Evolutionary conservation across 1,140 invertebrate species (phyloP), one percentile per base, ranked within the genome.

Genomic region (Lordiphosa stackelbergi): DNA sequence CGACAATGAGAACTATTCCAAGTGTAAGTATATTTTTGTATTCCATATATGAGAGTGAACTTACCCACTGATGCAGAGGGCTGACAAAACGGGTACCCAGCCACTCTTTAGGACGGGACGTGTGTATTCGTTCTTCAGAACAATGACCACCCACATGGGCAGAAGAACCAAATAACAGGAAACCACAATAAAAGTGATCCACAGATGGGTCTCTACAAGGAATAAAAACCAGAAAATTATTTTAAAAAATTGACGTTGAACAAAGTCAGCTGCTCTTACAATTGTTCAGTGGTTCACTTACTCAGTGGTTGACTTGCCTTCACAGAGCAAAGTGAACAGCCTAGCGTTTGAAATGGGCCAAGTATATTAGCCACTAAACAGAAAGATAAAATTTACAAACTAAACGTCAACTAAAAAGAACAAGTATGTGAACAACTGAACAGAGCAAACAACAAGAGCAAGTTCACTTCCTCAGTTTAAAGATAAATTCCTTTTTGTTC

Each of bases 51-150:
- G 28, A 11, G 35, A 31, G 22, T 53, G 12, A 51, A 66, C 71
- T 12, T 88, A 95, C 94, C 94, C 95, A 86, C 95, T 96, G 63
- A 97, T 96, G 64, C 95, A 92, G 69, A 97, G 91, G 13, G 95
- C 95, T 9, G 92, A 92, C 24, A 97, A 90, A 41, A 97, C 95
- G 6, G 95, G 95, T 4, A 92, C 91, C 95, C 95, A 97, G 22
- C 95, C 95, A 24, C 93, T 92, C 37, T 91, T 94, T 43, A 97
- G 88, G 8, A 97, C 93, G 42, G 91, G 90, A 69, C 91, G 92
- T 1, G 95, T 96, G 68, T 95, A 95, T 59, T 93, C 91, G 88
- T 96, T 96, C 51, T 91, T 90, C 43, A 91, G 90, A 8, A 95
- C 94, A 24, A 96, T 90, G 69, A 90, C 91, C 11, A 94, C 90